Evolutionary conservation across 2,888 invertebrate genomes (phyloP), one percentile per base, ranked within the genome.

Genomic region (Polyommatus iphigenia): DNA sequence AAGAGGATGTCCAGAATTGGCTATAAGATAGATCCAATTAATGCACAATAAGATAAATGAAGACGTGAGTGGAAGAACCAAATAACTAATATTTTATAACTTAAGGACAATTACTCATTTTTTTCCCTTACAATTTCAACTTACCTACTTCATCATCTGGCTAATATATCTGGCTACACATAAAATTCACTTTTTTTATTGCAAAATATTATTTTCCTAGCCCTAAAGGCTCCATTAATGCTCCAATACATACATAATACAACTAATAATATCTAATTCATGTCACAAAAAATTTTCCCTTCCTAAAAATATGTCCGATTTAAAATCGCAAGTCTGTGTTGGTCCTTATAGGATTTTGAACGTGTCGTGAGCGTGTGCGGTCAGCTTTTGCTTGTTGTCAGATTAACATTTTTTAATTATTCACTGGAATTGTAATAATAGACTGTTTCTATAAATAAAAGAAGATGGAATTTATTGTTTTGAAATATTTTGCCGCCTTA

Each of bases 291-390:
- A 50, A 0, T 18, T 50, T 50, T 50, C 50, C 1, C 5, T 54
- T 46, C 46, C 46, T 46, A 46, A 13, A 46, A 46, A 13, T 13
- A 3, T 1, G 18, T 5, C 18, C 18, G 54, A 18, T 18, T 54
- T 46, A 13, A 62, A 24, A 29, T 67, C 18, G 67, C 67, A 15
- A 67, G 29, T 67, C 0, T 72, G 13, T 20, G 29, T 15, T 4
- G 24, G 18, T 76, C 76, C 67, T 72, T 77, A 71, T 15, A 18
- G 54, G 13, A 80, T 78, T 78, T 77, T 75, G 79, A 54, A 80
- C 77, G 78, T 80, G 77, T 81, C 76, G 76, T 32, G 75, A 78
- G 76, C 79, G 79, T 79, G 78, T 79, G 78, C 79, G 79, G 78
- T 77, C 75, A 72, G 67, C 29, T 78, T 78, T 77, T 80, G 79